These are phyloP conservation scores for Stegastes partitus DNA, from an alignment of 2,113 vertebrate genomes.

Conservation along the genomic window DNA sequence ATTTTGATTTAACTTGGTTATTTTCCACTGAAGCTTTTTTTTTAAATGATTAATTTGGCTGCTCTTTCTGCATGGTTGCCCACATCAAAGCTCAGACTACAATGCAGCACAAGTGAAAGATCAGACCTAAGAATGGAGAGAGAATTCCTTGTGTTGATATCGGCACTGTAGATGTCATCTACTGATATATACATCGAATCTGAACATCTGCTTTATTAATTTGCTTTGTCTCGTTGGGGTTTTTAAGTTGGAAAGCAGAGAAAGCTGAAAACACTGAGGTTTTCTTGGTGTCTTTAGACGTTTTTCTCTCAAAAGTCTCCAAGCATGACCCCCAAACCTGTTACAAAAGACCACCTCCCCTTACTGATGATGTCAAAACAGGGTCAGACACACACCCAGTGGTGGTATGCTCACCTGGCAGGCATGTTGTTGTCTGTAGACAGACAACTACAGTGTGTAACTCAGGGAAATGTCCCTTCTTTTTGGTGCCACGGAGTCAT, in stretches of 20 bases:
- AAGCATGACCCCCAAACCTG: constrained; percentile 2
- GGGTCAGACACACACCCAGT: constrained; percentile 54
- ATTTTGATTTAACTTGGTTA: not conserved
- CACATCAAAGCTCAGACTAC: constrained; percentile 17
- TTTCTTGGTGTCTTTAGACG: constrained; percentile 29
- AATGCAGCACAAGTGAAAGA: constrained; percentile 39
- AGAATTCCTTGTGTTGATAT: not conserved
- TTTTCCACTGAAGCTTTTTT: not conserved
- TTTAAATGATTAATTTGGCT: not conserved
- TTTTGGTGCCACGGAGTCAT: not conserved
- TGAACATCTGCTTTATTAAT: not conserved
- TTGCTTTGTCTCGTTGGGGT: not conserved
- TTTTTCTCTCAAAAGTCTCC: not conserved
- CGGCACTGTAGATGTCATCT: too few relatives aligned
- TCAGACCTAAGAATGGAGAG: not conserved
- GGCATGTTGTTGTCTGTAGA: constrained; percentile 26
- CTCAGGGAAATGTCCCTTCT: not conserved
- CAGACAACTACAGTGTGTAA: constrained; percentile 14
- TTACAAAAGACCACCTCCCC: not conserved
- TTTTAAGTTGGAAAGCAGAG: not conserved
- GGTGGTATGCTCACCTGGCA: constrained; percentile 65
- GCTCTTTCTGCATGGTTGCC: constrained; percentile 15
- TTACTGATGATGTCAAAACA: constrained; percentile 25
- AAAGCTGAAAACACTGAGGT: not conserved
- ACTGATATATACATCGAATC: too few relatives aligned